Conservation (phyloP, 2,888 invertebrate genomes). For the Lapara coniferarum region DNA sequence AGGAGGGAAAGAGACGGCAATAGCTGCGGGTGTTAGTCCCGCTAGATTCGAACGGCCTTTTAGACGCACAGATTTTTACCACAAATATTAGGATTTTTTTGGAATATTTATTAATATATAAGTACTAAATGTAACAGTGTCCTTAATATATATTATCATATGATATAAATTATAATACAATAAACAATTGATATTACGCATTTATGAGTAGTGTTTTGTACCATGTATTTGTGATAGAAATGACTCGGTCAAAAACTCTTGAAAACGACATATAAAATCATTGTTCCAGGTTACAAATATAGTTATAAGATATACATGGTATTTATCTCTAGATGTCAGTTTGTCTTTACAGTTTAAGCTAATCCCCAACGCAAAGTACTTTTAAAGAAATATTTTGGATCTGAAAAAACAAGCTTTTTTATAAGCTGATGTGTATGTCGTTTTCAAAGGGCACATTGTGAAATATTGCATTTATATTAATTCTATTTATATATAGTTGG, state of each 20-base stretch:
- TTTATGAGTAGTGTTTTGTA: slow-evolving; percentile 40
- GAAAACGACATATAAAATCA: slow-evolving; percentile 7
- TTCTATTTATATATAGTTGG: neutral
- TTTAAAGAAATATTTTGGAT: neutral
- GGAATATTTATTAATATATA: slow-evolving; percentile 47
- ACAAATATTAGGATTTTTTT: slow-evolving; percentile 47
- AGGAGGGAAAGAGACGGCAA: slow-evolving; percentile 31
- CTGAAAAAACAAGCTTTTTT: neutral
- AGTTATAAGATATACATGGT: neutral
- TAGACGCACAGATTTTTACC: slow-evolving; percentile 52
- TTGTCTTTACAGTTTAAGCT: neutral
- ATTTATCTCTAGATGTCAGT: neutral
- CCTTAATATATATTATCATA: slow-evolving; percentile 39
- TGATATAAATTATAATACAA: slow-evolving; percentile 33
- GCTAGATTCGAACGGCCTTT: slow-evolving; percentile 51
- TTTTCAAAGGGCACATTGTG: slow-evolving; percentile 2
- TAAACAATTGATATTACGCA: slow-evolving; percentile 43
- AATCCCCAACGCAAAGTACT: neutral
- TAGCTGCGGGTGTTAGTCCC: slow-evolving; percentile 42
- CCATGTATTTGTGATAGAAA: slow-evolving; percentile 24
- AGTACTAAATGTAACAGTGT: slow-evolving; percentile 42
- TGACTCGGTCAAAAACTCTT: neutral
- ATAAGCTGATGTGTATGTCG: neutral
- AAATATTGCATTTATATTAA: slow-evolving; percentile 22
- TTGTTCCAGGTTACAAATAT: neutral